Evolutionary conservation across 23 tunicate genomes (phyloP).

Genomic region (Ciona savignyi): DNA sequence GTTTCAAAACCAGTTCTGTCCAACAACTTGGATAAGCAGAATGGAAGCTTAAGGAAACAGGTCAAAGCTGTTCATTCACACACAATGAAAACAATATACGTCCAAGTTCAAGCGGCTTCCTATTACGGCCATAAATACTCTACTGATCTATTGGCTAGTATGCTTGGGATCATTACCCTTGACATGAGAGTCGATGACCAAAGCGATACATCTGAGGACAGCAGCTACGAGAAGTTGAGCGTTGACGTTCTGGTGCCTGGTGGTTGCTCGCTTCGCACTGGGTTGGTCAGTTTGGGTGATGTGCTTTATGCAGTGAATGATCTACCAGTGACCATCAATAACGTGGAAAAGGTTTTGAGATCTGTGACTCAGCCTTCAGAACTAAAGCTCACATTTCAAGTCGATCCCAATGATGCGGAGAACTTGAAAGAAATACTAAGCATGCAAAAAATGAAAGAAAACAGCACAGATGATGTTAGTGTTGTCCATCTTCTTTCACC

Average conservation of each 20-base stretch:
- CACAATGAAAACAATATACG: constrained; percentile 17
- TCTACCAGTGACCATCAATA: constrained; percentile 16
- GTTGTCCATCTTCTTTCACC: not conserved
- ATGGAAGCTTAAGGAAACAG: not conserved
- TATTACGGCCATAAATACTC: constrained; percentile 4
- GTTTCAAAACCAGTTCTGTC: not conserved
- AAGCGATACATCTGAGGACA: not conserved
- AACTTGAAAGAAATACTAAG: not conserved
- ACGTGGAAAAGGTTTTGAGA: constrained; percentile 54
- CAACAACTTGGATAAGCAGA: not conserved
- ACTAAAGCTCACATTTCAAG: constrained; percentile 31
- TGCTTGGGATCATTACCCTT: constrained; percentile 51
- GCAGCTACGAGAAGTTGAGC: constrained; percentile 3
- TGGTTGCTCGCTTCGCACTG: constrained; percentile 28
- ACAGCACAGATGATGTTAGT: not conserved
- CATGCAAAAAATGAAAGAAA: not conserved
- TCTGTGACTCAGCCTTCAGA: constrained; percentile 22
- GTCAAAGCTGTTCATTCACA: not conserved
- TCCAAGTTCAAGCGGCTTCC: constrained; percentile 37
- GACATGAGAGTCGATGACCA: constrained; percentile 1
- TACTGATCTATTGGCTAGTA: constrained; percentile 27
- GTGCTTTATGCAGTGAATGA: constrained; percentile 43
- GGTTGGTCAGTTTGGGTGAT: constrained; percentile 56
- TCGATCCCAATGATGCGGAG: not conserved
- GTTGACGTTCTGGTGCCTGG: constrained; percentile 75